Evolutionary conservation across 2,797 vertebrate genomes (phyloP), one percentile per base, ranked within the genome.

Genomic region (Florisuga fusca): DNA sequence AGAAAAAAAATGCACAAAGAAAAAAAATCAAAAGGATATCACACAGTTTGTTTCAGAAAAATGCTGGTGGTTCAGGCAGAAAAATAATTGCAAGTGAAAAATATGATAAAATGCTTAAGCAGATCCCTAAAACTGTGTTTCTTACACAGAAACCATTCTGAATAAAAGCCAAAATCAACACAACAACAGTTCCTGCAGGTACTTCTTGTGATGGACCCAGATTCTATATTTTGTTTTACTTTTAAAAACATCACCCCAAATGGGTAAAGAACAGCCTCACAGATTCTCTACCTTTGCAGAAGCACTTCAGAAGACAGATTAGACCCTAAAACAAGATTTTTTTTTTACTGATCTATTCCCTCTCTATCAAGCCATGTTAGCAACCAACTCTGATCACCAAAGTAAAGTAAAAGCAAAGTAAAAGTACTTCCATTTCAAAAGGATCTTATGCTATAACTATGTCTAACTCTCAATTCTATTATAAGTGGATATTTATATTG

Each of bases 401-500:
- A n/a, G n/a, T n/a, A n/a, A n/a, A n/a, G n/a, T n/a, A n/a, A n/a
- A n/a, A n/a, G 27, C 59, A 63, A 83, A 91, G 67, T 66, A 71
- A 84, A 94, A 68, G 20, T 45, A 38, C 27, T 89, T 92, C 45
- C 62, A 73, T 54, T 91, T 89, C 57, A 66, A 89, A 95, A 82
- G 17, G 7, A 88, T 86, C 45, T 88, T 84, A 78, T 95, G 23
- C 87, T 89, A 25, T 45, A 87, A 66, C 55, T 93, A 45, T 74
- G 63, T 38, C 57, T 71, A 74, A 74, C n/a, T 84, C 33, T 85
- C 29, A 79, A 63, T 75, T 89, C 84, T 81, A 33, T 90, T 93
- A 93, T 33, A 57, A 91, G 33, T 81, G 48, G 18, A 71, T 80
- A 96, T 93, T 96, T 94, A 83, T 83, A 93, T 91, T 75, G 27